Evolutionary conservation across 1,140 invertebrate species (phyloP).

Genomic region (Heterodera carotae): DNA sequence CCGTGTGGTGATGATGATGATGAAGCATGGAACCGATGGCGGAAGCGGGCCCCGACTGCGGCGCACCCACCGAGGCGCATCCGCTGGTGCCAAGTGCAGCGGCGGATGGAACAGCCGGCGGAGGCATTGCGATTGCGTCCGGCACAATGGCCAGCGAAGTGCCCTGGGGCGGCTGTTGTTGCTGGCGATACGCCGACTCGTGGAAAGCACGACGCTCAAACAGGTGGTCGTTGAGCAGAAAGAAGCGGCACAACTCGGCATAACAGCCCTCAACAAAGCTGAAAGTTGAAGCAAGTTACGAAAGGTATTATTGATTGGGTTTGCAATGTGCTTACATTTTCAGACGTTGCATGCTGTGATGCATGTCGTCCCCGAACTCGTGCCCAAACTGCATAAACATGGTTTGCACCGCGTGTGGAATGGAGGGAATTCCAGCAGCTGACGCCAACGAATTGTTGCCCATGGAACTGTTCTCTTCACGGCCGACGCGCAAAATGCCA

Average conservation of each 20-base stretch:
- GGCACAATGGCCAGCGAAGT: conserved; percentile 44
- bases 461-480: background rate
- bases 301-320: background rate
- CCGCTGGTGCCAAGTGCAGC: conserved; percentile 8
- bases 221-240: conserved; percentile 68
- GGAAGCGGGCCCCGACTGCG: conserved; percentile 31
- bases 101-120: conserved; percentile 35
- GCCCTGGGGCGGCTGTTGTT: conserved; percentile 35
- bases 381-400: conserved; percentile 31
- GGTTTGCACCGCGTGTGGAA: conserved; percentile 2
- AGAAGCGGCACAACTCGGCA: conserved; percentile 28
- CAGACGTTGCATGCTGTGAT: background rate
- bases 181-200: conserved; percentile 43
- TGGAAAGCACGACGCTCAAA: conserved; percentile 48
- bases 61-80: background rate
- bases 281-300: background rate
- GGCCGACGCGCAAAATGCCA: conserved; percentile 79
- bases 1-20: conserved; percentile 6
- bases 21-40: conserved; percentile 1
- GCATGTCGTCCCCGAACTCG: conserved; percentile 3
- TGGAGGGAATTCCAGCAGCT: background rate
- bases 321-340: background rate
- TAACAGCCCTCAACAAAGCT: conserved; percentile 34
- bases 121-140: conserved; percentile 44
- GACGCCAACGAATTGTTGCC: background rate